Evolutionary conservation across 2,888 invertebrate genomes (phyloP).

Genomic region (Gastracanthus pulcherrimus): DNA sequence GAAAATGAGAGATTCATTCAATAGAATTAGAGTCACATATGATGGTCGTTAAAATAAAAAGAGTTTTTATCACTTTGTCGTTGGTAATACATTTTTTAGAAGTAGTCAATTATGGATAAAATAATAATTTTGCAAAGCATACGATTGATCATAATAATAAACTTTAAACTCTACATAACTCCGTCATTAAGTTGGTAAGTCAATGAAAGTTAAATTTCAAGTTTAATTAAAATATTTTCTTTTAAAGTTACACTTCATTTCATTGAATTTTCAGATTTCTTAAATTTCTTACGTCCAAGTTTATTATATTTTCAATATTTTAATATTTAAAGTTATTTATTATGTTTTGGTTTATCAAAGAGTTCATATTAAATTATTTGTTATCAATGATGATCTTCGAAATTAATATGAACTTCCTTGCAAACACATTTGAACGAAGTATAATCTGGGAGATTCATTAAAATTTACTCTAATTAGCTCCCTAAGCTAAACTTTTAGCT

Average conservation of each 20-base stretch:
- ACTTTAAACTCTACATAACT: not conserved
- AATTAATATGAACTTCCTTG: not conserved
- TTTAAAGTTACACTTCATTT: not conserved
- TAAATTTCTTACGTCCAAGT: not conserved
- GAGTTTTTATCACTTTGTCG: no score
- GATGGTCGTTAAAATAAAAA: no score
- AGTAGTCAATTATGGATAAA: no score
- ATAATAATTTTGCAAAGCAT: not conserved
- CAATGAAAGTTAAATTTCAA: not conserved
- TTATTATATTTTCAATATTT: no score
- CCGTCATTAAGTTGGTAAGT: not conserved
- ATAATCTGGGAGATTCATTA: not conserved
- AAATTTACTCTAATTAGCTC: not conserved
- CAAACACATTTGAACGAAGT: not conserved
- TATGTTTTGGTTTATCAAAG: no score
- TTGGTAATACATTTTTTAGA: no score
- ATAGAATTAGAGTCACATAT: no score
- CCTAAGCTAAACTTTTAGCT: not conserved
- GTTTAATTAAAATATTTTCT: constrained; percentile 16
- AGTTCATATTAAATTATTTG: no score
- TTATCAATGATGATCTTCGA: no score
- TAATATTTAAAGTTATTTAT: no score
- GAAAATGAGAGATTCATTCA: no score
- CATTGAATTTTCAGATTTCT: not conserved
- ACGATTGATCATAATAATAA: not conserved